Base-by-base conservation (phyloP, 2,888 invertebrate species). In the Gasteruption jaculator region DNA sequence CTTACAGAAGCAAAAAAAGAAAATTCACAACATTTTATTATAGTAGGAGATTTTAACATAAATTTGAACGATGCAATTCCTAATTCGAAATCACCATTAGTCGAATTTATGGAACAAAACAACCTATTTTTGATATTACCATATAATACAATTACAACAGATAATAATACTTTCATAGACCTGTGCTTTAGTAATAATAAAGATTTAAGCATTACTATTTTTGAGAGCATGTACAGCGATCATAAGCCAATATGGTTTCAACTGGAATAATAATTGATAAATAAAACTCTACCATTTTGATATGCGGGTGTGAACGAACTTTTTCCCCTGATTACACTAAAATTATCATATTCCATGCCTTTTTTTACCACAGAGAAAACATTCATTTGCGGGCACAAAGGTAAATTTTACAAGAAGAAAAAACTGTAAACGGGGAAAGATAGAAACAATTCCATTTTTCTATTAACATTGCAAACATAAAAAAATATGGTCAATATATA, bases 21-120 rank as follows among this genome's bases (percentile, higher is more conserved):
- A 27, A 19, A 29, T 16, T 18, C 27, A 7, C 18, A 14, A 12
- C n/a, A 37, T 25, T 18, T 12, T 5, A 15, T 36, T 19, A 27
- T 37, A 11, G 22, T 37, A n/a, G 37, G 37, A 7, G 19, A 37
- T 19, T 37, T 37, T 26, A 37, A 27, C 30, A 37, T 37, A 20
- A 37, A 37, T 29, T 8, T 37, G 11, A 5, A 22, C 8, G 19
- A 26, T 25, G 14, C 14, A 29, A 8, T 16, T 21, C 30, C 10
- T 5, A 27, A 37, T 37, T n/a, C 10, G 15, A 27, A 15, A 14
- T 11, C 15, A 29, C 18, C 38, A 12, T 29, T 38, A 14, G 8
- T 16, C 20, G 14, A n/a, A 12, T 27, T 37, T 8, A 37, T 37
- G 21, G 18, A 19, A 19, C 14, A 10, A 5, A 37, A 37, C 5